Evolutionary conservation across 2,113 vertebrate species (phyloP), one percentile per base, ranked within the genome.

Genomic region (Cephalopholis sonnerati): DNA sequence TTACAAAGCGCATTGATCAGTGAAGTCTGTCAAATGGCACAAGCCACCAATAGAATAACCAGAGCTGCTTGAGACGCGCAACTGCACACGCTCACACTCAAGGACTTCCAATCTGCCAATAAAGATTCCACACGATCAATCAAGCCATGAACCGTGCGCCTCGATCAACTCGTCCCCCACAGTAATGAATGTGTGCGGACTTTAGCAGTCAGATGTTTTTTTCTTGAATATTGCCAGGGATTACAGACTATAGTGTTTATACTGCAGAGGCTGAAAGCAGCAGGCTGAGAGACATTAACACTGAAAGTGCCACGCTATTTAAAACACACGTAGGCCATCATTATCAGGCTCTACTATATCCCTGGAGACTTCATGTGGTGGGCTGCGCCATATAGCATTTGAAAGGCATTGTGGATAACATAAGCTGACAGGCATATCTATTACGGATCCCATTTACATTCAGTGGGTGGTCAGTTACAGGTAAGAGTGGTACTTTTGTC

Each of bases 381-480:
- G 85, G 86, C 44, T 77, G 82, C 3, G 5, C 59, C 66, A 64
- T 62, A 70, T 53, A 48, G 69, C 68, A 44, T 65, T 63, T 87
- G 81, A 89, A 79, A 81, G 81, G 79, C 74, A 74, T 77, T 80
- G 79, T 68, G 82, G 89, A 59, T 89, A 90, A 92, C 86, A 68
- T 80, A 75, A 89, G 78, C 79, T 85, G 90, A 93, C 90, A 91
- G 74, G 79, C 78, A 77, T 87, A 74, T 87, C 87, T 86, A 71
- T 91, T 89, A 83, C 71, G 63, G 41, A 89, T 86, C 54, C 68
- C 74, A 79, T 91, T 82, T 86, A 81, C 73, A 83, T 80, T 73
- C 61, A 87, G 89, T 83, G 83, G 91, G 88, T 83, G 83, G 88
- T 88, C 83, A 85, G 74, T 84, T 62, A 85, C 80, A 91, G 90